Conservation (phyloP, 2,113 vertebrate genomes). For the Dasyprocta punctata region DNA sequence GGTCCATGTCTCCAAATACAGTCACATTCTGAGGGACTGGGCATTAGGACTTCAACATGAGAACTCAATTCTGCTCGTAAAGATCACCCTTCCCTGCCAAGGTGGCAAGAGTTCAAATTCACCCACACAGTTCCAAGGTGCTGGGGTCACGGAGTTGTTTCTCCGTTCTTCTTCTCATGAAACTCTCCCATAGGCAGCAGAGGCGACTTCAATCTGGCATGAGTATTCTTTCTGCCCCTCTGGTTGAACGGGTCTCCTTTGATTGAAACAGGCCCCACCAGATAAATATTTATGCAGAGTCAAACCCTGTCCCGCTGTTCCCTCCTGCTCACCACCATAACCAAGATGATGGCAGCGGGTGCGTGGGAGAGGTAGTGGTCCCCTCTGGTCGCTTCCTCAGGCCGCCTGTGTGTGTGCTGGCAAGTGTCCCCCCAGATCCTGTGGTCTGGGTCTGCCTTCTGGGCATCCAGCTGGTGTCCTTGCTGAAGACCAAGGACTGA, state of each 20-base stretch:
- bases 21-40: neutral
- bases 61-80: neutral
- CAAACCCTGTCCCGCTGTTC: neutral
- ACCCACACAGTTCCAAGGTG: too few relatives aligned
- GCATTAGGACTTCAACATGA: neutral
- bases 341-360: neutral
- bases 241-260: neutral
- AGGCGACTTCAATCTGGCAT: neutral
- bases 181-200: neutral
- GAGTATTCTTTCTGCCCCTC: neutral
- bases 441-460: neutral
- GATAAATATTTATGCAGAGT: neutral
- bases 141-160: accelerated
- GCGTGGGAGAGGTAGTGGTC: neutral
- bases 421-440: accelerated
- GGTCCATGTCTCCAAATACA: neutral
- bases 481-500: neutral
- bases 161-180: neutral
- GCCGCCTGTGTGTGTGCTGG: neutral
- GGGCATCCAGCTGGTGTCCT: neutral
- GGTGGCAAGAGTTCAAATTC: neutral
- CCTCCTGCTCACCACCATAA: neutral
- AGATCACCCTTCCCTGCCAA: neutral
- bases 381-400: neutral
- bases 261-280: neutral